These are phyloP conservation scores for Tauraco hartlaubi DNA, from an alignment of 2,797 vertebrate genomes.

Conservation along the genomic window DNA sequence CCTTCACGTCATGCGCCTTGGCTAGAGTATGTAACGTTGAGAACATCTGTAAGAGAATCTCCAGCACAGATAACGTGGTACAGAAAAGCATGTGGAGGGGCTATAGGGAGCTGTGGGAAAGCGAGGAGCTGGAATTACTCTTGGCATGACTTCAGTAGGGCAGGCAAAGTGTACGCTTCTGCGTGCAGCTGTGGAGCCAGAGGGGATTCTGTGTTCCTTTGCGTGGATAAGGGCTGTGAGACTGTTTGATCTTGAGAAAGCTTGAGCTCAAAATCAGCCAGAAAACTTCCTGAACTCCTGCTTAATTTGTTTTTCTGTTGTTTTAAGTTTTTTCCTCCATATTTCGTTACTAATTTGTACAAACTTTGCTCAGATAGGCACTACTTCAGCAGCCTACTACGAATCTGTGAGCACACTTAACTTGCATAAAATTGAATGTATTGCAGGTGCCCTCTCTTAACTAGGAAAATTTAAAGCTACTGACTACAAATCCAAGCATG, in stretches of 20 bases:
- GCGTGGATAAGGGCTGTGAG: not conserved
- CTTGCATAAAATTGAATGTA: not conserved
- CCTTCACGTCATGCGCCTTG: not conserved
- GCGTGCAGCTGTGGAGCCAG: not conserved
- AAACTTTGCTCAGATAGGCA: not conserved
- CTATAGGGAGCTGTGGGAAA: not conserved
- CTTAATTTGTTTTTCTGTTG: not conserved
- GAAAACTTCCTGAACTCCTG: not conserved
- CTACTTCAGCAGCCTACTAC: accelerated
- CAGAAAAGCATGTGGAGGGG: not conserved
- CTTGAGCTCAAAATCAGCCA: not conserved
- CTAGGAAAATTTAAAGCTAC: not conserved
- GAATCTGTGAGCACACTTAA: not conserved
- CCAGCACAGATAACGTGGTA: not conserved
- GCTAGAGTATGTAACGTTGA: not conserved
- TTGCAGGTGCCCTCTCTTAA: not conserved
- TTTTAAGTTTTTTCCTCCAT: not conserved
- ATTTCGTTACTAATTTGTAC: not conserved
- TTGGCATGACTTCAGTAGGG: not conserved
- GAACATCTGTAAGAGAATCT: not conserved
- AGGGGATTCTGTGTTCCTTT: not conserved
- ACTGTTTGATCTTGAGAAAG: not conserved
- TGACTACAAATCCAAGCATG: constrained; percentile 47
- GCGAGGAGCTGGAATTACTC: not conserved
- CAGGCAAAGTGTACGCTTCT: accelerated